These are phyloP conservation scores for Bembecia ichneumoniformis DNA, from an alignment of 2,888 invertebrate genomes.

Conservation along the genomic window DNA sequence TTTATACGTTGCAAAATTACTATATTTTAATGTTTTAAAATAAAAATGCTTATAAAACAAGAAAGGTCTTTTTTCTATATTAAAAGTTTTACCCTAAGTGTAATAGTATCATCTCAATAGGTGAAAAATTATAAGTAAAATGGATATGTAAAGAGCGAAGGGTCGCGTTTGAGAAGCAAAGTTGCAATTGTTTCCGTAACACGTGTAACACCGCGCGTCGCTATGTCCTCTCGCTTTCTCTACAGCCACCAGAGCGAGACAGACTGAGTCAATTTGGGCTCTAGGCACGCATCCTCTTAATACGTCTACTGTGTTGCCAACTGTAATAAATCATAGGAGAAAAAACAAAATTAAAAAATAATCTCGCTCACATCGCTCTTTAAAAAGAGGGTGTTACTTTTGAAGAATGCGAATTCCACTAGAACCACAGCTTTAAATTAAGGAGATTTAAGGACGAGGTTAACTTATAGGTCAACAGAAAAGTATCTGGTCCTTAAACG, in stretches of 20 bases:
- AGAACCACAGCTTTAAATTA: too few species aligned
- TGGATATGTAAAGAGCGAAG: conserved; percentile 13
- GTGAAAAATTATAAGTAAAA: conserved; percentile 27
- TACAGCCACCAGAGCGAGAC: conserved; percentile 46
- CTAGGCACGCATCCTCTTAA: conserved; percentile 55
- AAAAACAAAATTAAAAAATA: neutral
- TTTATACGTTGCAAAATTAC: neutral
- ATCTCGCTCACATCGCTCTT: too few species aligned
- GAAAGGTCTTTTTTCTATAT: neutral
- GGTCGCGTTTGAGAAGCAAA: conserved; percentile 19
- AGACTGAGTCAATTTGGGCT: conserved; percentile 54
- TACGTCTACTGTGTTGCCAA: conserved; percentile 58
- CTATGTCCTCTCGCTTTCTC: conserved; percentile 61
- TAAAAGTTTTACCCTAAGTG: conserved; percentile 4
- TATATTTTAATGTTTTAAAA: neutral
- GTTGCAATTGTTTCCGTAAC: conserved; percentile 56
- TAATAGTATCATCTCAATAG: conserved; percentile 32
- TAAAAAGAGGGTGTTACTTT: too few species aligned
- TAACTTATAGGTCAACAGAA: too few species aligned
- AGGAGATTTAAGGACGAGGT: too few species aligned
- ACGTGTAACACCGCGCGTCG: conserved; percentile 56
- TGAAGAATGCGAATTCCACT: too few species aligned
- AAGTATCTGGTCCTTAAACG: too few species aligned
- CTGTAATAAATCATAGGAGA: conserved; percentile 30
- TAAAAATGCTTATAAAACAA: conserved; percentile 1